A percentile compares a stretch with the other conserved stretches of the same genome.
These are phyloP conservation scores for Cygnus buccinator DNA, from an alignment of 2,113 vertebrate species.

Conservation along the genomic window DNA sequence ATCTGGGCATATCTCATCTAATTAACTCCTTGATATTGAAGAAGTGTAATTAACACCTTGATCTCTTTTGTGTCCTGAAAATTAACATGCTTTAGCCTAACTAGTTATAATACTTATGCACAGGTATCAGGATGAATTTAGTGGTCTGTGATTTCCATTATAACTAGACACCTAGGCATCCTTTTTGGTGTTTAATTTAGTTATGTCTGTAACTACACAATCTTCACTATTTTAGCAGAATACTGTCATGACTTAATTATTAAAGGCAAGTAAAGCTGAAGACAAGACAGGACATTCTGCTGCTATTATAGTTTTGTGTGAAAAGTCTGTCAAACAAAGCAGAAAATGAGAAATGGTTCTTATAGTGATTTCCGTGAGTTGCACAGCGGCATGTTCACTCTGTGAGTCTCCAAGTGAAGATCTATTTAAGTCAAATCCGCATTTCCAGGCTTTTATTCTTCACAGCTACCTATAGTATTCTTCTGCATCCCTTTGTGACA, in stretches of 20 bases:
- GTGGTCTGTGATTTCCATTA: neutral
- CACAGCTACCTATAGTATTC: neutral
- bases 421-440: neutral
- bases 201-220: neutral
- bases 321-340: neutral
- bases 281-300: neutral
- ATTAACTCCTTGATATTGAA: conserved; percentile 16
- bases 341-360: neutral
- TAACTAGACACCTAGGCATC: neutral
- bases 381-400: neutral
- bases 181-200: neutral
- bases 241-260: neutral
- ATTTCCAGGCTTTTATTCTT: neutral
- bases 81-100: neutral
- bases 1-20: neutral
- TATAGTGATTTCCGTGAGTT: neutral
- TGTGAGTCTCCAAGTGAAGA: neutral
- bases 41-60: neutral
- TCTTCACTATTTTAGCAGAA: neutral
- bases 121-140: neutral
- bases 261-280: neutral
- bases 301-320: neutral
- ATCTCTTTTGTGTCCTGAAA: neutral
- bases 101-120: neutral
- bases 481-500: neutral